Percentiles rank a stretch among this genome's conserved stretches.
Evolutionary conservation across 2,113 vertebrate genomes (phyloP).

Genomic region (Ellobius talpinus): DNA sequence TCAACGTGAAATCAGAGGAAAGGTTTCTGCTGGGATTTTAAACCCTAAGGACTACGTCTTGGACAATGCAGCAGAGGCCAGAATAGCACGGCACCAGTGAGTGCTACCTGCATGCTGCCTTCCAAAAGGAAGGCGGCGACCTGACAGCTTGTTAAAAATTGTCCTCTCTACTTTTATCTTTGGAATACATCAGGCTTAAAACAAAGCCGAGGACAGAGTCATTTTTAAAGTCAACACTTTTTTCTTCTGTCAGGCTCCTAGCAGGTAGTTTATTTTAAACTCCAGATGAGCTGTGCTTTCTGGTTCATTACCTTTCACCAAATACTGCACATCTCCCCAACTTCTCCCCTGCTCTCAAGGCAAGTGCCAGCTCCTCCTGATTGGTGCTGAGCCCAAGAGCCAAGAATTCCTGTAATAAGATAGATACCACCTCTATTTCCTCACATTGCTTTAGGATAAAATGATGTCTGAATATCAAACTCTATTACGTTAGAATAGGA

Average conservation of each 20-base stretch:
- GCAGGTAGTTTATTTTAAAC: slow-evolving; percentile 65
- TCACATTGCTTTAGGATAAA: slow-evolving; percentile 69
- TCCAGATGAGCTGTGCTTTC: slow-evolving; percentile 56
- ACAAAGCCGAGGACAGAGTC: slow-evolving; percentile 51
- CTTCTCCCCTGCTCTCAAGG: slow-evolving; percentile 25
- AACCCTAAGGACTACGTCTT: slow-evolving; percentile 32
- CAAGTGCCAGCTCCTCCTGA: slow-evolving; percentile 46
- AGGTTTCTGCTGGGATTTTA: slow-evolving; percentile 41
- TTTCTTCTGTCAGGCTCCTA: slow-evolving; percentile 43
- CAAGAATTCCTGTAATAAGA: slow-evolving; percentile 67
- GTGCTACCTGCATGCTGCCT: neutral
- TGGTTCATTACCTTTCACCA: slow-evolving; percentile 66
- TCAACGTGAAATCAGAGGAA: slow-evolving; percentile 66
- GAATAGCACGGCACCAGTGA: neutral
- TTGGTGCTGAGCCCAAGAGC: slow-evolving; percentile 59
- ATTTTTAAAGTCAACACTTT: slow-evolving; percentile 54
- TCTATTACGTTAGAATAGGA: slow-evolving; percentile 72
- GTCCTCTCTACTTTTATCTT: slow-evolving; percentile 41
- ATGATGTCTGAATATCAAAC: slow-evolving; percentile 72
- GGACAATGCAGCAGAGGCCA: neutral
- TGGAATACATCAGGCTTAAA: slow-evolving; percentile 65
- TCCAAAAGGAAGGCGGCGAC: neutral
- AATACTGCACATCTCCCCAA: slow-evolving; percentile 39
- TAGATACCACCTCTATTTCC: slow-evolving; percentile 50
- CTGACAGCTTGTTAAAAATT: slow-evolving; percentile 51